Conservation (phyloP, 2,888 invertebrate genomes). For the Tachystola acroxantha region DNA sequence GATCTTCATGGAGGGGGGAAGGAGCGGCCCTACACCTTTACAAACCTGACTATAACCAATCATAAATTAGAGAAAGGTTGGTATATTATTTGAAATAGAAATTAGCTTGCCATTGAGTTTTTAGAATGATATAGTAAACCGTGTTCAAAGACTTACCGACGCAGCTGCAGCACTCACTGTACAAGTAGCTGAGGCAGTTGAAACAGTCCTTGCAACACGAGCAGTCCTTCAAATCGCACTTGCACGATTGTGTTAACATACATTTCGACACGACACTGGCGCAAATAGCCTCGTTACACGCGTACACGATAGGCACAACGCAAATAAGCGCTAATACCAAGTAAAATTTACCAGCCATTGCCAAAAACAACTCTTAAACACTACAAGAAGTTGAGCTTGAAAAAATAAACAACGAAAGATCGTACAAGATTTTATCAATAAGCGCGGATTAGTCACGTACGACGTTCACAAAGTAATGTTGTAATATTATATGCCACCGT, state of each 20-base stretch:
- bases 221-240: conserved; percentile 94
- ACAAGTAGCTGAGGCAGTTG: conserved; percentile 91
- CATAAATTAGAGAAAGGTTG: background rate
- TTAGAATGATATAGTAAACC: background rate
- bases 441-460: background rate
- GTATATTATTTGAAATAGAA: background rate
- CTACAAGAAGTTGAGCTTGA: conserved; percentile 24
- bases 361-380: conserved; percentile 32
- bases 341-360: conserved; percentile 54
- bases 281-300: conserved; percentile 96
- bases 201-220: conserved; percentile 97
- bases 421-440: background rate
- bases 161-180: conserved; percentile 97
- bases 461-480: background rate
- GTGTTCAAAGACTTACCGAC: conserved; percentile 85
- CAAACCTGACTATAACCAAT: too few species aligned
- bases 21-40: too few species aligned
- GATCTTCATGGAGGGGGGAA: too few species aligned
- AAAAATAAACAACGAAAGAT: conserved; percentile 10
- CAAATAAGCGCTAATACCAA: conserved; percentile 48
- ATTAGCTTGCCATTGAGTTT: background rate
- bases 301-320: conserved; percentile 57
- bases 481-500: too few species aligned
- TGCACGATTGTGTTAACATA: conserved; percentile 96
- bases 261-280: conserved; percentile 98